A percentile compares a stretch with the other conserved stretches of the same genome.
These are phyloP conservation scores for Meriones psammophilus DNA, from an alignment of 2,797 vertebrate genomes.

Conservation along the genomic window DNA sequence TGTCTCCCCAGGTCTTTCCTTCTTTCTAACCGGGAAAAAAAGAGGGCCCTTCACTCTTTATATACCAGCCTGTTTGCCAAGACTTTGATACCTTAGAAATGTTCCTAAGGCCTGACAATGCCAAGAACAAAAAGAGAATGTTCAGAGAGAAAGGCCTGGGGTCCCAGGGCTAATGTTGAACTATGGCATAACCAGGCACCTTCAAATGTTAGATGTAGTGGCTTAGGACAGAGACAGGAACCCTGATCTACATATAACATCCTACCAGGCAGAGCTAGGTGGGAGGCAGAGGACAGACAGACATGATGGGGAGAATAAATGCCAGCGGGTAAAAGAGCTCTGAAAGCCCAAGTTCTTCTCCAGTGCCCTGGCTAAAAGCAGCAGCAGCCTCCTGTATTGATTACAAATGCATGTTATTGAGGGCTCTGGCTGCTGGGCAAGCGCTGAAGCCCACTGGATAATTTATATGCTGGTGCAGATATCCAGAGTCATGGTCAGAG, in stretches of 20 bases:
- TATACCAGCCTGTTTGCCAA: neutral
- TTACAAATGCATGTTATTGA: constrained; percentile 86
- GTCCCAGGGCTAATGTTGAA: neutral
- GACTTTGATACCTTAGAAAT: neutral
- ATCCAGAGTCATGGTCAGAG: constrained; percentile 84
- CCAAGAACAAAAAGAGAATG: neutral
- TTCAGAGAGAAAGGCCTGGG: neutral
- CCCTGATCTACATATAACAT: neutral
- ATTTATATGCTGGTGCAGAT: constrained; percentile 86
- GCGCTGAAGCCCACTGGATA: constrained; percentile 86
- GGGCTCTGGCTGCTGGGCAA: constrained; percentile 82
- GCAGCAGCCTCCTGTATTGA: constrained; percentile 83
- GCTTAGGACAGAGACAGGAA: neutral
- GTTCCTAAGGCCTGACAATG: neutral
- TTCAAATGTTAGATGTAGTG: neutral
- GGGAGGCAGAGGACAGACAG: constrained; percentile 29
- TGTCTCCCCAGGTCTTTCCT: neutral
- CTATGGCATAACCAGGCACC: neutral
- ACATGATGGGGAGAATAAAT: neutral
- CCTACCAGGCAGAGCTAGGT: neutral
- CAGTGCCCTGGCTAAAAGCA: constrained; percentile 85
- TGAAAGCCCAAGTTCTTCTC: constrained; percentile 82
- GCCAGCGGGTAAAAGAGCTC: constrained; percentile 68
- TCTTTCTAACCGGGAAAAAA: neutral
- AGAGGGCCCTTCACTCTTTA: neutral